Percentiles rank a stretch among this genome's conserved stretches.
phyloP scores from a whole-genome alignment of 2,797 vertebrate species.

The Luscinia luscinia region DNA sequence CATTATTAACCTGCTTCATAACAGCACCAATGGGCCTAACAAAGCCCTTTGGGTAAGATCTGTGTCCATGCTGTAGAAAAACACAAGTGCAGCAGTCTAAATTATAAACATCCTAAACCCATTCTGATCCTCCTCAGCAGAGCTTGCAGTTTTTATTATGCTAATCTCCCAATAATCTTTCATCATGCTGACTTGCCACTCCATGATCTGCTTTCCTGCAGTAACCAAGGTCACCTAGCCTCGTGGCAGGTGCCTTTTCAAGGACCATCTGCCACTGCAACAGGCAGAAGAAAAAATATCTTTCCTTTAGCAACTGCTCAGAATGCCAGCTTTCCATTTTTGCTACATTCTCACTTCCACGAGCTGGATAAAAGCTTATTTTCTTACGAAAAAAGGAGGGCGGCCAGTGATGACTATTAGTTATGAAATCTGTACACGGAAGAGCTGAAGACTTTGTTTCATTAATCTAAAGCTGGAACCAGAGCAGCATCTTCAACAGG shows the following conservation, averaged over 20 bases:
- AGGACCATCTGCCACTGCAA: not conserved
- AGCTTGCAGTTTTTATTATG: not conserved
- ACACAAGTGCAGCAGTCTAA: not conserved
- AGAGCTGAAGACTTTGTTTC: not conserved
- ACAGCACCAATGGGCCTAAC: not conserved
- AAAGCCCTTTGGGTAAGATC: not conserved
- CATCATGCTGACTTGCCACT: slow-evolving; percentile 34
- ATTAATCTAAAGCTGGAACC: not conserved
- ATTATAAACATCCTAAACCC: slow-evolving; percentile 28
- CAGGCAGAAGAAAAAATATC: not conserved
- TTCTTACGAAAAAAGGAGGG: not conserved
- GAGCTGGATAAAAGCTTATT: not conserved
- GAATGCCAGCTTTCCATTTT: not conserved
- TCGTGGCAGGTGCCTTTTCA: not conserved
- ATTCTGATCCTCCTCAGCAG: slow-evolving; percentile 37
- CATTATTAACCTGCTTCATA: not conserved
- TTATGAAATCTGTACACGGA: not conserved
- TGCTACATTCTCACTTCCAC: not conserved
- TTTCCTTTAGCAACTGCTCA: not conserved
- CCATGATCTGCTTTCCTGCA: not conserved
- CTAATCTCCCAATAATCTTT: slow-evolving; percentile 61
- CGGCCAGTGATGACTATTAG: not conserved
- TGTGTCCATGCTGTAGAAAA: not conserved
- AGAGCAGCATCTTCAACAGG: not conserved
- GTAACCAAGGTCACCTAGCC: slow-evolving; percentile 29